These are phyloP conservation scores for Stenodema calcarata DNA, from an alignment of 2,888 invertebrate species.

Conservation along the genomic window DNA sequence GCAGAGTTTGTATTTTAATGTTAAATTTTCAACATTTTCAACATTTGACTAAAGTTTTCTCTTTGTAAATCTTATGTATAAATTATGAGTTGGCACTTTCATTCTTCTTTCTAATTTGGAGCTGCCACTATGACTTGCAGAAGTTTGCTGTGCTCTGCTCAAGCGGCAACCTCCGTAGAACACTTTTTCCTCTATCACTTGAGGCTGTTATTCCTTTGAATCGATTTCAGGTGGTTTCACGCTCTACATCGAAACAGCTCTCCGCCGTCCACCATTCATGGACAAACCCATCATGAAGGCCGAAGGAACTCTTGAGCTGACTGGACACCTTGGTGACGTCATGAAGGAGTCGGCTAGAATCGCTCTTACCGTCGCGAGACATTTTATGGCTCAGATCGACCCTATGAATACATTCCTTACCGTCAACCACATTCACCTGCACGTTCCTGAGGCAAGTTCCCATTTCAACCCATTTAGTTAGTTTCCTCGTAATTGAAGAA, in stretches of 20 bases:
- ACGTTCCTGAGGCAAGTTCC: slow-evolving; percentile 85
- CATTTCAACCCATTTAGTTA: background rate
- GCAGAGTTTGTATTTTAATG: too few species aligned
- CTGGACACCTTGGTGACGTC: slow-evolving; percentile 97
- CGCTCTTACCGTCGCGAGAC: slow-evolving; percentile 92
- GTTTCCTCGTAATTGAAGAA: too few species aligned
- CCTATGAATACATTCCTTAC: slow-evolving; percentile 79
- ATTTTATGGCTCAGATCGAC: slow-evolving; percentile 71
- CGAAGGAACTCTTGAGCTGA: slow-evolving; percentile 79
- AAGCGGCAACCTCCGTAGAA: too few species aligned
- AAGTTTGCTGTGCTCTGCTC: too few species aligned
- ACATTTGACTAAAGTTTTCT: too few species aligned
- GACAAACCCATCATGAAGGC: slow-evolving; percentile 60
- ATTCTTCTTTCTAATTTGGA: too few species aligned
- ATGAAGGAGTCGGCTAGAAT: slow-evolving; percentile 98
- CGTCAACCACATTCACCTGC: slow-evolving; percentile 88
- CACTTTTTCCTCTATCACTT: too few species aligned
- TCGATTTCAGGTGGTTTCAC: slow-evolving; percentile 82
- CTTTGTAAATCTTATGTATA: too few species aligned
- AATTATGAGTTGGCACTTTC: too few species aligned
- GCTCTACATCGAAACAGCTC: slow-evolving; percentile 90
- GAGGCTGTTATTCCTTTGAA: too few species aligned
- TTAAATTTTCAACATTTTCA: too few species aligned
- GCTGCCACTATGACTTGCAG: too few species aligned
- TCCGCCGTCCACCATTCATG: slow-evolving; percentile 63